These are phyloP conservation scores for Eufriesea mexicana DNA, from an alignment of 1,140 invertebrate species.

Conservation along the genomic window DNA sequence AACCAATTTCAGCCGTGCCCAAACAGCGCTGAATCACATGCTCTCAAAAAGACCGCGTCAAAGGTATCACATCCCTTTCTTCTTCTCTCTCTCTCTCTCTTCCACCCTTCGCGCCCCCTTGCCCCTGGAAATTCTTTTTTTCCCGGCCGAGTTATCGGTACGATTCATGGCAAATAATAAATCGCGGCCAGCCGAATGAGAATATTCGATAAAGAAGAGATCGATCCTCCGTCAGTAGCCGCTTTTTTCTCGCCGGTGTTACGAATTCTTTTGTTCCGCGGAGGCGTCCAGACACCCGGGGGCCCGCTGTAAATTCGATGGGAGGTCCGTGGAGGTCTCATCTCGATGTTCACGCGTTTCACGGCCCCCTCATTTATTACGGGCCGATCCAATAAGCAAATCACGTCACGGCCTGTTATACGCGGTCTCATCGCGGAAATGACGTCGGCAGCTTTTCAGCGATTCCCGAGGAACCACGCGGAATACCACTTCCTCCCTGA, in stretches of 20 bases:
- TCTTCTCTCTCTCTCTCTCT: too few species aligned
- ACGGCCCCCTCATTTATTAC: conserved; percentile 53
- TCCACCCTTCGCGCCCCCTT: not conserved
- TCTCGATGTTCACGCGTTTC: conserved; percentile 49
- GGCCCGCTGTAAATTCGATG: conserved; percentile 40
- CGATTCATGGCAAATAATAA: conserved; percentile 11
- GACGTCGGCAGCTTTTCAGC: conserved; percentile 58
- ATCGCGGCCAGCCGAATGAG: not conserved
- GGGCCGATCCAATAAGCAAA: conserved; percentile 59
- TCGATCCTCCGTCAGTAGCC: not conserved
- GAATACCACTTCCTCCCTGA: conserved; percentile 35
- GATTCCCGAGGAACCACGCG: conserved; percentile 31
- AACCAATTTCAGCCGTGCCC: not conserved
- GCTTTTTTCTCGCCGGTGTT: conserved; percentile 3
- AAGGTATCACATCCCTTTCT: not conserved
- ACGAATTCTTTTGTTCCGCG: conserved; percentile 16
- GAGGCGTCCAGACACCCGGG: not conserved
- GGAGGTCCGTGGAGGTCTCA: conserved; percentile 30
- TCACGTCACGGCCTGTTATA: conserved; percentile 62
- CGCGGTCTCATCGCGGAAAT: conserved; percentile 59
- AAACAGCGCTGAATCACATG: not conserved
- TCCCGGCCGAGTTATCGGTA: not conserved
- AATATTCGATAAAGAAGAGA: conserved; percentile 26
- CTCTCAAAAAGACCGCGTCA: not conserved
- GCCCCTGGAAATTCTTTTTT: not conserved